phyloP scores from a whole-genome alignment of 2,888 invertebrate species.

The Phalera bucephala region DNA sequence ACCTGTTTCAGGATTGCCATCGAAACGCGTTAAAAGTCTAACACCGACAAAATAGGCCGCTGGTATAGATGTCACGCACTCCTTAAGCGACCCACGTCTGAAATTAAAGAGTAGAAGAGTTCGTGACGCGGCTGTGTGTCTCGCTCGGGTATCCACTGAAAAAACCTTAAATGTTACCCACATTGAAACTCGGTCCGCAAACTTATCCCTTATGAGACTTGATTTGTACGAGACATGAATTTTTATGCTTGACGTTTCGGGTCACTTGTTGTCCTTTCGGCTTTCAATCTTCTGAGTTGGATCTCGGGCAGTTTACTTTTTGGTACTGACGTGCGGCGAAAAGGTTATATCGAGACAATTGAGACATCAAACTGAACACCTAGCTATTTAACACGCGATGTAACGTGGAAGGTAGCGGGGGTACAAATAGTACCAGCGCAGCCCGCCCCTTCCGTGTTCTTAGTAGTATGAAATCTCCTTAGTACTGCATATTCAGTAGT shows the following conservation, averaged over 20 bases:
- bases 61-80: constrained; percentile 44
- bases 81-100: constrained; percentile 59
- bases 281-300: constrained; percentile 50
- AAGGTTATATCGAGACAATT: too few species aligned
- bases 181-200: constrained; percentile 64
- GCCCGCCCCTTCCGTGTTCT: background rate
- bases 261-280: constrained; percentile 54
- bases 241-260: constrained; percentile 50
- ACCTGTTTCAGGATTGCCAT: too few species aligned
- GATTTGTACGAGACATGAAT: constrained; percentile 66
- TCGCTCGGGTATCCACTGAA: constrained; percentile 46
- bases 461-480: background rate
- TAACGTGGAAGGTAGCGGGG: background rate
- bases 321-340: too few species aligned
- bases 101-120: constrained; percentile 64
- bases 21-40: background rate
- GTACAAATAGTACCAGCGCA: too few species aligned
- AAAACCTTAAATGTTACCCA: constrained; percentile 44
- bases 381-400: too few species aligned
- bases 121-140: constrained; percentile 47
- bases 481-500: background rate
- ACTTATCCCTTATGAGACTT: constrained; percentile 61
- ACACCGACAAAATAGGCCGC: constrained; percentile 26
- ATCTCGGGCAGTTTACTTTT: constrained; percentile 30
- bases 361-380: too few species aligned